These are phyloP conservation scores for Campoplex capitator DNA, from an alignment of 2,888 invertebrate species.

Conservation along the genomic window DNA sequence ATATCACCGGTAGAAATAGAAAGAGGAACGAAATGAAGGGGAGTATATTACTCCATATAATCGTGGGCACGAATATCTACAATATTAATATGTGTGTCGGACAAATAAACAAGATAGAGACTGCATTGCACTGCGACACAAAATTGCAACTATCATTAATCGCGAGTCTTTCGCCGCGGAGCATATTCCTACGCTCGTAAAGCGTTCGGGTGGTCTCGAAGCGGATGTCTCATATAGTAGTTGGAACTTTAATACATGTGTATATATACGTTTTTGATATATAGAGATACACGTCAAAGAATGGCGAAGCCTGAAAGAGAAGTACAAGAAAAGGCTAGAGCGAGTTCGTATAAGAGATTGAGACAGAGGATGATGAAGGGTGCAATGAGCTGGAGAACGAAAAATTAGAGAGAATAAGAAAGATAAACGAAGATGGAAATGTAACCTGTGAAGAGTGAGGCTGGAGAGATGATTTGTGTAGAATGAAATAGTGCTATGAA, in stretches of 20 bases:
- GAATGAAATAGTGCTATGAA: conserved; percentile 66
- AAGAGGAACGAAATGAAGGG: neutral
- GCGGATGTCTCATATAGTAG: conserved; percentile 33
- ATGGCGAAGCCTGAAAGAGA: conserved; percentile 24
- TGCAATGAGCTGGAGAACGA: conserved; percentile 51
- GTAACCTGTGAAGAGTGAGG: conserved; percentile 46
- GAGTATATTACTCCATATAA: conserved; percentile 44
- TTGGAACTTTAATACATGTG: neutral
- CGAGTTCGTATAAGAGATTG: conserved; percentile 56
- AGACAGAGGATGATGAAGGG: conserved; percentile 66
- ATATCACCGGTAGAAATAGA: conserved; percentile 31
- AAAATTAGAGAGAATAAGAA: conserved; percentile 47
- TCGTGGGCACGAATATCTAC: conserved; percentile 11
- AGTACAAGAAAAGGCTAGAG: conserved; percentile 57
- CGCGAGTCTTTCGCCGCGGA: conserved; percentile 70
- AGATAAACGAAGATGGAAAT: conserved; percentile 58
- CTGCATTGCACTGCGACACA: conserved; percentile 67
- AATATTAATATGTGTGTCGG: conserved; percentile 36
- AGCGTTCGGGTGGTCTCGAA: conserved; percentile 68
- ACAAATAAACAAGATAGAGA: conserved; percentile 49
- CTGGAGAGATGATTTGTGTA: conserved; percentile 66
- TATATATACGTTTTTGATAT: conserved; percentile 23
- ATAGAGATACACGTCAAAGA: conserved; percentile 19
- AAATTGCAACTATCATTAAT: conserved; percentile 72
- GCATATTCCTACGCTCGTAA: conserved; percentile 68